phyloP scores from a whole-genome alignment of 2,113 vertebrate species.

The Corapipo altera region DNA sequence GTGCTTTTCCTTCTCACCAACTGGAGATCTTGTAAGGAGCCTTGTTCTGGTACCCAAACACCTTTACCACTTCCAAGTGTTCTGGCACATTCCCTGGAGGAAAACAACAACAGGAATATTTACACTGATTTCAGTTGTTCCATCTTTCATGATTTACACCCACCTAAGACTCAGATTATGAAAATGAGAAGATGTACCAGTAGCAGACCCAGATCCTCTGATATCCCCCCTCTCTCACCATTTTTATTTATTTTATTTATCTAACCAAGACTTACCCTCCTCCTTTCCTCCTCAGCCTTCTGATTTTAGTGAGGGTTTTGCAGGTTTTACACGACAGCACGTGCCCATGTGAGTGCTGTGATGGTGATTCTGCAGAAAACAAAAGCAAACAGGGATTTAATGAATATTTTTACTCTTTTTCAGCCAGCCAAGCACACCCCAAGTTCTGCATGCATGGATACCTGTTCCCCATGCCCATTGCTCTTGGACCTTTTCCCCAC shows the following conservation, averaged over 20 bases:
- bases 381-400: not conserved
- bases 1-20: slow-evolving; percentile 9
- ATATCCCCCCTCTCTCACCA: not conserved
- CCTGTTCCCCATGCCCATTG: slow-evolving; percentile 86
- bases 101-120: not conserved
- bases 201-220: not conserved
- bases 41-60: not conserved
- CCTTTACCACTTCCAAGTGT: not conserved
- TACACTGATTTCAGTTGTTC: not conserved
- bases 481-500: slow-evolving; percentile 81
- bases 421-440: slow-evolving; percentile 83
- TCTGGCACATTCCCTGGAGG: not conserved
- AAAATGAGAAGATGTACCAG: not conserved
- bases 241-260: not conserved
- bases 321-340: not conserved
- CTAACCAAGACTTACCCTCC: not conserved
- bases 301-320: not conserved
- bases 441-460: slow-evolving; percentile 86
- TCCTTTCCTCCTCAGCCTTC: not conserved
- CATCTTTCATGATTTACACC: not conserved
- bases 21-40: not conserved
- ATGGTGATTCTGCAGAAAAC: not conserved
- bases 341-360: fast-evolving
- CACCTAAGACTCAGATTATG: not conserved
- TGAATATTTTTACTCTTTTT: not conserved